Evolutionary conservation across 2,888 invertebrate genomes (phyloP).

Genomic region (Andrena camellia): DNA sequence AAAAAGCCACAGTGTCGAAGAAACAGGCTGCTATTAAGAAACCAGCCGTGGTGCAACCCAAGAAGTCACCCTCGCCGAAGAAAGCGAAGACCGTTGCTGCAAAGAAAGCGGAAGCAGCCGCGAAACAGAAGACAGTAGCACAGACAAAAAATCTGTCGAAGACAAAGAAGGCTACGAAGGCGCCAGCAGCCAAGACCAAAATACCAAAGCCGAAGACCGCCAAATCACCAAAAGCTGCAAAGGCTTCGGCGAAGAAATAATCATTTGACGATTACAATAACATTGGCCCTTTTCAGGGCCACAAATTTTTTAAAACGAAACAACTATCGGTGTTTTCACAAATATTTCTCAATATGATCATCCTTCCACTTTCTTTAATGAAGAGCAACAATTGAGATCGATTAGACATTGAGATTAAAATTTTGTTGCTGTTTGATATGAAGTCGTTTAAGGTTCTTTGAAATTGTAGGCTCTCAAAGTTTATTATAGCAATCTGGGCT

Average conservation of each 20-base stretch:
- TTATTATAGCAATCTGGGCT: too few species aligned
- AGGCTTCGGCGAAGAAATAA: slow-evolving; percentile 67
- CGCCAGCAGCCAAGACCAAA: slow-evolving; percentile 82
- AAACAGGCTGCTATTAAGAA: slow-evolving; percentile 54
- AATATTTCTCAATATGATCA: neutral
- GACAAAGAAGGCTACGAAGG: slow-evolving; percentile 82
- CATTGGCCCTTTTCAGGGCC: slow-evolving; percentile 66
- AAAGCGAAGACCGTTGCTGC: slow-evolving; percentile 63
- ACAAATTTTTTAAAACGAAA: slow-evolving; percentile 24
- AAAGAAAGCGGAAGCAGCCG: slow-evolving; percentile 47
- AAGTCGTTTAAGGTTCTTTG: too few species aligned
- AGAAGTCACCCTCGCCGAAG: slow-evolving; percentile 52
- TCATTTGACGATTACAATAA: slow-evolving; percentile 21
- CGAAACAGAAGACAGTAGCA: slow-evolving; percentile 46
- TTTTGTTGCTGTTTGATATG: too few species aligned
- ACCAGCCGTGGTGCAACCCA: slow-evolving; percentile 3
- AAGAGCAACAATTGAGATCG: too few species aligned
- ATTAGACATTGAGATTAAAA: too few species aligned
- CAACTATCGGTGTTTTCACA: neutral
- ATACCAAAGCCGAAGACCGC: slow-evolving; percentile 82
- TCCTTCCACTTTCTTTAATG: neutral
- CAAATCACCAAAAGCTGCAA: slow-evolving; percentile 69
- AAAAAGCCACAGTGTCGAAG: slow-evolving; percentile 67
- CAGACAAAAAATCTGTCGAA: slow-evolving; percentile 75
- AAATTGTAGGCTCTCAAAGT: too few species aligned